Percentiles rank a stretch among this genome's conserved stretches.
phyloP scores from a whole-genome alignment of 92 coral and sea anemone genomes.

The Zoanthus sociatus region DNA sequence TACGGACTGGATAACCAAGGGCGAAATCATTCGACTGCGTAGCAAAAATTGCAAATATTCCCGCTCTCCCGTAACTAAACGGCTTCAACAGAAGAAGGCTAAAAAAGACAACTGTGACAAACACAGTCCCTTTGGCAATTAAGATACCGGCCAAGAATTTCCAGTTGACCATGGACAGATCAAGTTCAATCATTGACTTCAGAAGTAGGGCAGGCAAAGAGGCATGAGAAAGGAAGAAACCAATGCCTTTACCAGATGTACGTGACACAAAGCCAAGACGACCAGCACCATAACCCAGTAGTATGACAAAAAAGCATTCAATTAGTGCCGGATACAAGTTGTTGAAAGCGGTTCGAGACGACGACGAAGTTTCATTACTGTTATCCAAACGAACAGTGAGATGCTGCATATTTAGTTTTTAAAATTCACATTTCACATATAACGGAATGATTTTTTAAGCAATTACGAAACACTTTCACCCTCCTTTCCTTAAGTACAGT shows the following conservation, averaged over 20 bases:
- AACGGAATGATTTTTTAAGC: no score
- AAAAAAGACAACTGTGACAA: constrained; percentile 68
- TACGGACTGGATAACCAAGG: constrained; percentile 86
- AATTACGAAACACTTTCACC: background rate
- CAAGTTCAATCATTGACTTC: constrained; percentile 79
- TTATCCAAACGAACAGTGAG: background rate
- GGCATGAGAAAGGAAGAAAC: constrained; percentile 72
- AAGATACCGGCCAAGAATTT: constrained; percentile 77
- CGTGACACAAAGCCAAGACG: constrained; percentile 83
- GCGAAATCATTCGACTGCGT: constrained; percentile 94
- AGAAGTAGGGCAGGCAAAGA: constrained; percentile 86
- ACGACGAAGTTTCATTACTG: background rate
- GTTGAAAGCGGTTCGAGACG: constrained; percentile 59
- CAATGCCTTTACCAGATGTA: constrained; percentile 86
- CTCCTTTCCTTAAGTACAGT: no score
- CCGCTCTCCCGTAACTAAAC: constrained; percentile 86
- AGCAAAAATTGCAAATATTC: constrained; percentile 82
- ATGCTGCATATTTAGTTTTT: background rate
- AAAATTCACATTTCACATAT: background rate
- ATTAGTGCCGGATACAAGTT: constrained; percentile 84
- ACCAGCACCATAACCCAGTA: constrained; percentile 87
- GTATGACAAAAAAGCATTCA: constrained; percentile 78
- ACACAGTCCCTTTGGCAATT: constrained; percentile 81
- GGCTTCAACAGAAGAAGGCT: constrained; percentile 72
- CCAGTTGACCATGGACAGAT: constrained; percentile 85